These are phyloP conservation scores for Limenitis camilla DNA, from an alignment of 2,888 invertebrate species.

Conservation along the genomic window DNA sequence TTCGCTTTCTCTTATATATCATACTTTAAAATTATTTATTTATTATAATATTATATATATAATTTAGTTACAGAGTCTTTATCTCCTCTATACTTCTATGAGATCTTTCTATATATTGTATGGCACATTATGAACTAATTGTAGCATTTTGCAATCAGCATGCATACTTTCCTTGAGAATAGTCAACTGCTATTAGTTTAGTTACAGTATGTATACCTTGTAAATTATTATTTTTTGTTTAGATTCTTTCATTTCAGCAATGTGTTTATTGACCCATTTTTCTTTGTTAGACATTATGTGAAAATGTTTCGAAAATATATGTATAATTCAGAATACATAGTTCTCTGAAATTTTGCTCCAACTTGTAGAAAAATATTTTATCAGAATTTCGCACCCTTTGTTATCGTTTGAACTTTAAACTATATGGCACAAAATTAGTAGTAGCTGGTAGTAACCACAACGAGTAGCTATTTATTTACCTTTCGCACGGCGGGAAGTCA, in stretches of 20 bases:
- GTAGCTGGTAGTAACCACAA: constrained; percentile 3
- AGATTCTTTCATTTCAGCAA: constrained; percentile 23
- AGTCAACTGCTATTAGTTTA: constrained; percentile 48
- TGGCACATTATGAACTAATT: constrained; percentile 53
- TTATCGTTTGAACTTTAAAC: background rate
- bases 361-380: too few relatives aligned
- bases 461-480: constrained; percentile 29
- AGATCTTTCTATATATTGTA: constrained; percentile 47
- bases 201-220: constrained; percentile 45
- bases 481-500: constrained; percentile 61
- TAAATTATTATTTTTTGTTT: constrained; percentile 32
- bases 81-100: too few relatives aligned
- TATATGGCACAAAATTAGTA: constrained; percentile 2
- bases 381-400: too few relatives aligned
- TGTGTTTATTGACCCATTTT: constrained; percentile 24
- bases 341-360: too few relatives aligned
- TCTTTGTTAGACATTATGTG: too few relatives aligned
- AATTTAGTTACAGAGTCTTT: constrained; percentile 36
- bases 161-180: constrained; percentile 54
- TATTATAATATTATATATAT: too few relatives aligned
- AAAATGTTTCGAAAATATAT: too few relatives aligned
- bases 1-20: too few relatives aligned
- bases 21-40: too few relatives aligned
- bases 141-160: constrained; percentile 58
- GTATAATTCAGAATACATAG: too few relatives aligned